These are phyloP conservation scores for Gymnocheta viridis DNA, from an alignment of 2,888 invertebrate genomes.

Conservation along the genomic window DNA sequence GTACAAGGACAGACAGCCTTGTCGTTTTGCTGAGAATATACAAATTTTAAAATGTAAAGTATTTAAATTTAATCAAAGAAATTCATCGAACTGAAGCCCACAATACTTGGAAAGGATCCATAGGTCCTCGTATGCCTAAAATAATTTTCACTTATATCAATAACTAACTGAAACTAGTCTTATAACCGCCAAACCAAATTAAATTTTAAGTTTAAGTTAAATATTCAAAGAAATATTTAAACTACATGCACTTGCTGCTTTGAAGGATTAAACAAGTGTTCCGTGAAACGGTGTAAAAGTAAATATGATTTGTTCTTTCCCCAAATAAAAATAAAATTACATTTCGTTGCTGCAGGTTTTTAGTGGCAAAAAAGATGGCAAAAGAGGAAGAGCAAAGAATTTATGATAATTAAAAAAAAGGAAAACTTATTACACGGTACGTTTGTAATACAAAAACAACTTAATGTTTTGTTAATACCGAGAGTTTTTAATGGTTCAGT, in stretches of 20 bases:
- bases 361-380: neutral
- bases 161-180: too few relatives aligned
- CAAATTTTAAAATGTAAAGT: too few relatives aligned
- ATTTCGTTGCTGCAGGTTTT: slow-evolving; percentile 34
- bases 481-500: slow-evolving; percentile 8
- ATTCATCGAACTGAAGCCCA: too few relatives aligned
- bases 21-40: too few relatives aligned
- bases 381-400: neutral
- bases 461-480: slow-evolving; percentile 46
- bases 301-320: slow-evolving; percentile 29
- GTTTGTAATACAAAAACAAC: slow-evolving; percentile 29
- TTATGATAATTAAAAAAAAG: slow-evolving; percentile 49
- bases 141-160: too few relatives aligned
- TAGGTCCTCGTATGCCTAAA: too few relatives aligned
- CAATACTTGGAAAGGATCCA: too few relatives aligned
- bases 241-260: neutral
- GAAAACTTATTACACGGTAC: slow-evolving; percentile 42
- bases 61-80: too few relatives aligned
- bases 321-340: neutral
- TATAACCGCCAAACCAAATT: too few relatives aligned
- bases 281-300: slow-evolving; percentile 19
- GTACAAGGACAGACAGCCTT: too few relatives aligned
- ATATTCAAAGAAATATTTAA: neutral
- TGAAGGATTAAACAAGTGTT: neutral
- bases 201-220: too few relatives aligned